Percentiles rank a stretch among this genome's conserved stretches.
These are phyloP conservation scores for Drosophila oshimai DNA, from an alignment of 1,140 invertebrate species.

Conservation along the genomic window DNA sequence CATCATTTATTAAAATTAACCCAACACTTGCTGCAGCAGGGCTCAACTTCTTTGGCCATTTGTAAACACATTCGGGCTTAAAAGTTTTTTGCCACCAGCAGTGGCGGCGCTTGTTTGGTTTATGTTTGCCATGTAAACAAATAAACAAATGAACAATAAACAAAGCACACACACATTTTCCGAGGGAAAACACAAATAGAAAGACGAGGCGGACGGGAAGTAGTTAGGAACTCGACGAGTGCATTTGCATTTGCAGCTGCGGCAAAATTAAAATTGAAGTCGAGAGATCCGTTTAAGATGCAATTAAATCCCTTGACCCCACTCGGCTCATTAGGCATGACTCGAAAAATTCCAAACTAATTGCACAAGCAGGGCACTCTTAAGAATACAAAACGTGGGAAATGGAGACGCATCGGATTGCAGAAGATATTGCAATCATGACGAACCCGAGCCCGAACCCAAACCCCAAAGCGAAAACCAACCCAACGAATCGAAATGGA, in stretches of 20 bases:
- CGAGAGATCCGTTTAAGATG: slow-evolving; percentile 55
- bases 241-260: slow-evolving; percentile 31
- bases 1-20: slow-evolving; percentile 33
- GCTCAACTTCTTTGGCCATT: slow-evolving; percentile 17
- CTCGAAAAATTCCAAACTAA: slow-evolving; percentile 55
- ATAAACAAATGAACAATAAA: slow-evolving; percentile 67
- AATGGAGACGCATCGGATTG: slow-evolving; percentile 73
- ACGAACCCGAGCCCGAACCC: slow-evolving; percentile 41
- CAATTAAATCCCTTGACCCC: slow-evolving; percentile 56
- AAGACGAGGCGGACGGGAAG: slow-evolving; percentile 21
- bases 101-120: slow-evolving; percentile 66
- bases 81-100: slow-evolving; percentile 52
- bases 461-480: slow-evolving; percentile 30
- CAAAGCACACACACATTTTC: slow-evolving; percentile 9
- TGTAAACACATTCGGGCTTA: slow-evolving; percentile 32
- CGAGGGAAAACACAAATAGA: slow-evolving; percentile 30
- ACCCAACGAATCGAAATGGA: slow-evolving; percentile 7
- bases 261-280: slow-evolving; percentile 28
- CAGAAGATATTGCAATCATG: slow-evolving; percentile 54
- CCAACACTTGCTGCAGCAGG: neutral
- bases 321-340: slow-evolving; percentile 21
- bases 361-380: slow-evolving; percentile 17
- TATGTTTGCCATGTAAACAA: slow-evolving; percentile 70
- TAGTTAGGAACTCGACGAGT: neutral
- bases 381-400: slow-evolving; percentile 45